Conservation (phyloP, 2,113 vertebrate species). For the Gobius niger region DNA sequence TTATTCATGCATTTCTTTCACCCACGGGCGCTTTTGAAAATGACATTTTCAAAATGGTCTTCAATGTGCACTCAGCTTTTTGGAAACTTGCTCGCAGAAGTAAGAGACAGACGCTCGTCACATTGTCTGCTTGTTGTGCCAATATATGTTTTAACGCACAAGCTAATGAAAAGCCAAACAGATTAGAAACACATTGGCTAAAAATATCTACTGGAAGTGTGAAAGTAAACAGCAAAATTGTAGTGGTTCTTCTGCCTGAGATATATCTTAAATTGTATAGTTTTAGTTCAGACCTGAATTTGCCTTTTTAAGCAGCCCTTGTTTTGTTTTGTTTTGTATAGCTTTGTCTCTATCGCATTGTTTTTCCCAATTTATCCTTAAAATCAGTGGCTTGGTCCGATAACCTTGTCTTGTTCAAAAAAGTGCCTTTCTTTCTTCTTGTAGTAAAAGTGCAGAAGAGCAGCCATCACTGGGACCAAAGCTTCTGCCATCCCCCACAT, state of each 20-base stretch:
- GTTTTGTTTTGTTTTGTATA: not conserved
- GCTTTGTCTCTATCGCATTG: not conserved
- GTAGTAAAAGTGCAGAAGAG: slow-evolving; percentile 95
- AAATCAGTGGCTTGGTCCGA: not conserved
- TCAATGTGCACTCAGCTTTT: slow-evolving; percentile 58
- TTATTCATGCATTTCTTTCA: slow-evolving; percentile 13
- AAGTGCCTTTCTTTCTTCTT: slow-evolving; percentile 34
- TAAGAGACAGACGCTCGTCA: slow-evolving; percentile 56
- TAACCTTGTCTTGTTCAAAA: no score
- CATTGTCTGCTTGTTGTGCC: slow-evolving; percentile 14
- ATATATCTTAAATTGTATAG: no score
- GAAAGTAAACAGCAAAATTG: no score
- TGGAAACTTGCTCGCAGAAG: slow-evolving; percentile 69
- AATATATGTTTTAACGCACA: slow-evolving; percentile 43
- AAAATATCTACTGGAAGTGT: no score
- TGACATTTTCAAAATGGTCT: slow-evolving; percentile 62
- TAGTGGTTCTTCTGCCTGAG: no score
- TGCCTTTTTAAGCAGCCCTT: not conserved
- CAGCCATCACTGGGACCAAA: slow-evolving; percentile 91
- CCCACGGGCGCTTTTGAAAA: slow-evolving; percentile 36
- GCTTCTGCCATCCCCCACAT: slow-evolving; percentile 87
- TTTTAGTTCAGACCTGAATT: no score
- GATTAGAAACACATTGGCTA: slow-evolving; percentile 47
- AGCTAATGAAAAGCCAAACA: slow-evolving; percentile 1
- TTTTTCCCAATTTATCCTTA: not conserved